These are phyloP conservation scores for Hormaphis cornu DNA, from an alignment of 1,140 invertebrate species.

Conservation along the genomic window DNA sequence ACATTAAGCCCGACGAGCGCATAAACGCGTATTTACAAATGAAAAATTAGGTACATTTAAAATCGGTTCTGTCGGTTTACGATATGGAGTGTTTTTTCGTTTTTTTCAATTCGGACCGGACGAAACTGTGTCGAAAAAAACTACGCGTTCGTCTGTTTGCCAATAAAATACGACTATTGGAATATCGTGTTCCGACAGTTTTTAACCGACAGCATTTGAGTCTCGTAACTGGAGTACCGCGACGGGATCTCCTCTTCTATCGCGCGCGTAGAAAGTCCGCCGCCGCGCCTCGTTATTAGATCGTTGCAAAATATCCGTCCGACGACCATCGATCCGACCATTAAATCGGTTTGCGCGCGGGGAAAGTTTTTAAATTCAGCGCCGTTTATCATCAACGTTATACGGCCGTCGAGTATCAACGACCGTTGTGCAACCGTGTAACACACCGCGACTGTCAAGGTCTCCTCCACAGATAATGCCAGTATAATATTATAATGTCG, in stretches of 20 bases:
- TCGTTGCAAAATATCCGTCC: conserved; percentile 19
- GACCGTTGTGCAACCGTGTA: conserved; percentile 6
- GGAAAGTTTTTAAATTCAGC: conserved; percentile 32
- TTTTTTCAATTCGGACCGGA: too few species aligned
- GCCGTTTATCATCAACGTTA: conserved; percentile 32
- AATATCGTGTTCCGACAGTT: background rate
- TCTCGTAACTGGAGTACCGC: background rate
- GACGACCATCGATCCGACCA: conserved; percentile 21
- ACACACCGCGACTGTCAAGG: conserved; percentile 26
- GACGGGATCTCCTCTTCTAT: too few species aligned
- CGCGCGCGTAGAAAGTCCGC: conserved; percentile 19
- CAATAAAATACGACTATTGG: too few species aligned
- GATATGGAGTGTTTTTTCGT: too few species aligned
- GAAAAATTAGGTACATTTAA: too few species aligned
- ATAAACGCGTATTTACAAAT: too few species aligned
- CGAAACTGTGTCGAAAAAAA: too few species aligned
- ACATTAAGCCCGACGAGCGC: too few species aligned
- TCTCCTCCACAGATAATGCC: background rate
- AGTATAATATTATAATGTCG: too few species aligned
- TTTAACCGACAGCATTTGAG: conserved; percentile 28
- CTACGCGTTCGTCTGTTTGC: too few species aligned
- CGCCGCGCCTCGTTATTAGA: too few species aligned
- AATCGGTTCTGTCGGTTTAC: too few species aligned
- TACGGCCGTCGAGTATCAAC: conserved; percentile 25
- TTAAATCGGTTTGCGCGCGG: conserved; percentile 14